Conservation (phyloP, 2,797 vertebrate genomes). For the Lerista edwardsae region DNA sequence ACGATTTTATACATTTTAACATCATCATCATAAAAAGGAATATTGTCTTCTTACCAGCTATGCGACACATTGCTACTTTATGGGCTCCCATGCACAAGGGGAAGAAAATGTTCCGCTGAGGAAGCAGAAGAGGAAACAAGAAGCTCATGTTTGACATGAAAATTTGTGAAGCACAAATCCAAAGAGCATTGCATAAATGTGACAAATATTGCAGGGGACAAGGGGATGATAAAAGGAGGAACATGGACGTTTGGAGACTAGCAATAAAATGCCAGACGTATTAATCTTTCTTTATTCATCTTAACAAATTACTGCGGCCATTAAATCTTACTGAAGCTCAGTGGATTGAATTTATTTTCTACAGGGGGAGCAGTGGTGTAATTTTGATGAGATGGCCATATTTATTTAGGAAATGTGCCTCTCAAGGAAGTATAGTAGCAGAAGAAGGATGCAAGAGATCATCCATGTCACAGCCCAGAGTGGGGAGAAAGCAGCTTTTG, state of each 20-base stretch:
- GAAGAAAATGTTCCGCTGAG: conserved; percentile 23
- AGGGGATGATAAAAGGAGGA: conserved; percentile 30
- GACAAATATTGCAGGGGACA: neutral
- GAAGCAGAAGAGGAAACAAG: conserved; percentile 19
- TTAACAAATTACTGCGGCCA: conserved; percentile 32
- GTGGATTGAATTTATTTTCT: neutral
- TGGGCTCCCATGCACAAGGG: neutral
- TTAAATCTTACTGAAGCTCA: conserved; percentile 24
- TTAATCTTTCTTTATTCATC: conserved; percentile 42
- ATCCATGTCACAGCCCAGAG: neutral
- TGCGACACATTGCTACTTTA: conserved; percentile 14
- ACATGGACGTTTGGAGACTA: conserved; percentile 42
- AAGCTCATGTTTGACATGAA: conserved; percentile 4
- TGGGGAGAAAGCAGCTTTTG: neutral
- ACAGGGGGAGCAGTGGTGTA: neutral
- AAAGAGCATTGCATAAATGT: conserved; percentile 25
- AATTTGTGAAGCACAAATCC: conserved; percentile 33
- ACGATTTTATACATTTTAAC: conserved; percentile 24
- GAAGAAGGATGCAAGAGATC: neutral
- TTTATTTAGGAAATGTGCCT: neutral
- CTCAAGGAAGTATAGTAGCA: too few species aligned
- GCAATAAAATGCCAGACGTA: conserved; percentile 10
- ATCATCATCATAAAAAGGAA: conserved; percentile 13
- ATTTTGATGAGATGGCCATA: conserved; percentile 9
- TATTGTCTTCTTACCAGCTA: neutral